Conservation (phyloP, 2,797 vertebrate genomes). For the Pachyuromys duprasi region DNA sequence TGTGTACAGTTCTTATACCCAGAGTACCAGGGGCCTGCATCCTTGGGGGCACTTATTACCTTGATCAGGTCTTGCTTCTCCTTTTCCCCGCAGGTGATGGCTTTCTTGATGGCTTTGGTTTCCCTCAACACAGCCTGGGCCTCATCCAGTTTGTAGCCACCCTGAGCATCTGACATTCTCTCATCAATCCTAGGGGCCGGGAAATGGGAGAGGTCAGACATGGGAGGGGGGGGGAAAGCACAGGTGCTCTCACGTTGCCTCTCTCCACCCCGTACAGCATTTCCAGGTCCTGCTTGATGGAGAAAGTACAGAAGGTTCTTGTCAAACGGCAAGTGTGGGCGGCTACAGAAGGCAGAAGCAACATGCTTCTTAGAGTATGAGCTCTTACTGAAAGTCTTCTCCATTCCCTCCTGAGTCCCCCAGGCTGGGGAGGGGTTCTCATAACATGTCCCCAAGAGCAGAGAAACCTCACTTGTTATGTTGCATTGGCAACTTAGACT, state of each 20-base stretch:
- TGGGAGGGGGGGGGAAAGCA: background rate
- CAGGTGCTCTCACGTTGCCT: background rate
- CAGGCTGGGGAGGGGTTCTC: background rate
- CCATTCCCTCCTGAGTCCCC: background rate
- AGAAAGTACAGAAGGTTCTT: background rate
- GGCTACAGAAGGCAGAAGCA: background rate
- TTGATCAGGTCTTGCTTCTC: conserved; percentile 98
- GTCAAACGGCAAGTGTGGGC: background rate
- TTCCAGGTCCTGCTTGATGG: background rate
- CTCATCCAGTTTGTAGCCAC: conserved; percentile 95
- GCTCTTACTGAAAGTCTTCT: background rate
- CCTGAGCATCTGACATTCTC: conserved; percentile 94
- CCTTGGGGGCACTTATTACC: conserved; percentile 85
- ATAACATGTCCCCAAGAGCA: background rate
- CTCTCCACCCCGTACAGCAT: background rate
- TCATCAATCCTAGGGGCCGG: conserved; percentile 92
- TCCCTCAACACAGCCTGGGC: conserved; percentile 97
- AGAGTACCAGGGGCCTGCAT: no score
- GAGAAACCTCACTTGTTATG: fast-evolving
- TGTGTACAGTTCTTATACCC: background rate
- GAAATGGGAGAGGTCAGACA: conserved; percentile 4
- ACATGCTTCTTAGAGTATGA: background rate
- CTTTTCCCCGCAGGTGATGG: conserved; percentile 96
- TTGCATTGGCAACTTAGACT: background rate
- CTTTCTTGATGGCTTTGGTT: conserved; percentile 96